Evolutionary conservation across 2,113 vertebrate genomes (phyloP).

Genomic region (Tragulus kanchil): DNA sequence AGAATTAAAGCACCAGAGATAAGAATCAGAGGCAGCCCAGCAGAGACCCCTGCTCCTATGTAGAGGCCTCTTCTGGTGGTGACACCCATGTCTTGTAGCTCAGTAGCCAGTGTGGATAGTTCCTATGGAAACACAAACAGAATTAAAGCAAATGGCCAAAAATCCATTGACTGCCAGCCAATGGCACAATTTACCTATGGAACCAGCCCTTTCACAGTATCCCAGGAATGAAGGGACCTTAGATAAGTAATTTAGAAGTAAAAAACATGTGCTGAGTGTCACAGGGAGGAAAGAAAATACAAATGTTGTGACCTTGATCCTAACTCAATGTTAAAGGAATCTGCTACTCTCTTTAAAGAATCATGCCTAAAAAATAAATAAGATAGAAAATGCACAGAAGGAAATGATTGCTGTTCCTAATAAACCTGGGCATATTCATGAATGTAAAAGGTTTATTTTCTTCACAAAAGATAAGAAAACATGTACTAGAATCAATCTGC

Average conservation of each 20-base stretch:
- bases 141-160: background rate
- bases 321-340: background rate
- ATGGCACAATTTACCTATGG: fast-evolving
- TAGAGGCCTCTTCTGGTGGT: background rate
- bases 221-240: background rate
- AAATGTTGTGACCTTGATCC: background rate
- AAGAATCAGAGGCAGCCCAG: slow-evolving; percentile 45
- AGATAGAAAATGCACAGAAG: background rate
- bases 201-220: background rate
- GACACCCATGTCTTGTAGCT: background rate
- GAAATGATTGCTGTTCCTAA: background rate
- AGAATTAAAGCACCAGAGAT: slow-evolving; percentile 47
- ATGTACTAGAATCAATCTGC: background rate
- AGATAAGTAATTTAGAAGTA: background rate
- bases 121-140: slow-evolving; percentile 67
- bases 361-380: background rate
- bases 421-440: background rate
- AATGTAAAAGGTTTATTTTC: background rate
- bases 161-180: background rate
- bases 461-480: background rate
- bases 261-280: background rate
- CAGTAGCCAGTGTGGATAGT: background rate
- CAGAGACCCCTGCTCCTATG: slow-evolving; percentile 13
- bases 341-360: background rate
- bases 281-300: background rate